Evolutionary conservation across 2,797 vertebrate genomes (phyloP), one percentile per base, ranked within the genome.

Genomic region (Novumbra hubbsi): DNA sequence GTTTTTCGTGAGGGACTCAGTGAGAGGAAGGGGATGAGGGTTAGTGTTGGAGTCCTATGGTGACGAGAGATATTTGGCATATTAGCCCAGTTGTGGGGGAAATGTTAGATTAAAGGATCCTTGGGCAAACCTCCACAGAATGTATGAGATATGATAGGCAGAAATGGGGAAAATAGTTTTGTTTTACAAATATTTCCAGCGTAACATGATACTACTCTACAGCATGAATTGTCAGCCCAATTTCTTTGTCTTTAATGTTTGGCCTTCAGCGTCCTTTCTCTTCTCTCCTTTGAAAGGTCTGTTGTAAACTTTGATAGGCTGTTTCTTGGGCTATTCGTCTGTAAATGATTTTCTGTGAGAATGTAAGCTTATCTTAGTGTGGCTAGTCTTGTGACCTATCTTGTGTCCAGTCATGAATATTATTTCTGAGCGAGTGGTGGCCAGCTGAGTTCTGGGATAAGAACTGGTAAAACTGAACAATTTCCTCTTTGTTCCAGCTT

Each of bases 181-280:
- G 81, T 79, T 78, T 86, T 72, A 62, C 76, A 55, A 41, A 67
- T 63, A 12, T 19, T 80, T 15, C 72, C 80, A 77, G 79, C 84
- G 86, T 81, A 85, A 85, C 76, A 70, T 77, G 82, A 87, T 70
- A 55, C 45, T 57, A 66, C 60, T 9, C 57, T 72, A n/a, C 0
- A 2, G n/a, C 7, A 63, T 1, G 27, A 27, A 0, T 17, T 63
- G 68, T 80, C 75, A 74, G 45, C 48, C 38, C 55, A 66, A 77
- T 81, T 84, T 81, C 78, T 83, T 81, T 82, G 70, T 83, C 80
- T 79, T 78, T 72, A 79, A 79, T 81, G 84, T 84, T 86, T 87
- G 86, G 83, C 80, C 75, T 82, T 73, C 19, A 60, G 78, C 80
- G 87, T 83, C 89, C 86, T 71, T 80, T 79, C 74, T 70, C 80